Evolutionary conservation across 2,888 invertebrate genomes (phyloP).

Genomic region (Autographa pulchrina): DNA sequence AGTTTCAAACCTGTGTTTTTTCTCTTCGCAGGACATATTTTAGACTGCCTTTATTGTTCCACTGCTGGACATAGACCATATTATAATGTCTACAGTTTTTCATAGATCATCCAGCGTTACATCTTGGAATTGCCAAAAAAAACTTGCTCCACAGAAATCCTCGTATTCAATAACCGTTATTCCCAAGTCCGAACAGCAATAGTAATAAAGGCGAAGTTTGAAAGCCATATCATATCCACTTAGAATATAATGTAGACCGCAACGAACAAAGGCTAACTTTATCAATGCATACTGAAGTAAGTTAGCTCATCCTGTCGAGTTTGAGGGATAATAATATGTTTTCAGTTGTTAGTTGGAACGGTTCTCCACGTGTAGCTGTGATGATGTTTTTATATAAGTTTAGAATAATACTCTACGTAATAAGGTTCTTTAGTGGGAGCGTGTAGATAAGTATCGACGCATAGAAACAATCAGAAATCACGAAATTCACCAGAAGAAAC

Average conservation of each 20-base stretch:
- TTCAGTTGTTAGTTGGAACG: slow-evolving; percentile 3
- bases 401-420: neutral
- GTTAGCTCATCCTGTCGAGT: slow-evolving; percentile 31
- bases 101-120: neutral
- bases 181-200: neutral
- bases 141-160: neutral
- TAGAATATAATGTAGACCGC: slow-evolving; percentile 17
- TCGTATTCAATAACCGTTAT: neutral
- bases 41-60: too few species aligned
- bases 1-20: too few species aligned
- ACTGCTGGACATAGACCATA: too few species aligned
- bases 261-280: slow-evolving; percentile 52
- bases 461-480: too few species aligned
- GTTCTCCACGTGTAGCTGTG: neutral
- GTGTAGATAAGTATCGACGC: too few species aligned
- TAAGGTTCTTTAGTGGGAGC: too few species aligned
- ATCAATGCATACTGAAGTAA: slow-evolving; percentile 39
- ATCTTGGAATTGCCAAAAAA: neutral
- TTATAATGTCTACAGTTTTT: too few species aligned
- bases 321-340: slow-evolving; percentile 32
- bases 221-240: slow-evolving; percentile 48
- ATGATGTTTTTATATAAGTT: neutral
- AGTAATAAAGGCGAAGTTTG: slow-evolving; percentile 35
- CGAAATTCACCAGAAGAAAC: too few species aligned
- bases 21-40: too few species aligned